Evolutionary conservation across 1,140 invertebrate genomes (phyloP), one percentile per base, ranked within the genome.

Genomic region (Muscidifurax raptorellus): DNA sequence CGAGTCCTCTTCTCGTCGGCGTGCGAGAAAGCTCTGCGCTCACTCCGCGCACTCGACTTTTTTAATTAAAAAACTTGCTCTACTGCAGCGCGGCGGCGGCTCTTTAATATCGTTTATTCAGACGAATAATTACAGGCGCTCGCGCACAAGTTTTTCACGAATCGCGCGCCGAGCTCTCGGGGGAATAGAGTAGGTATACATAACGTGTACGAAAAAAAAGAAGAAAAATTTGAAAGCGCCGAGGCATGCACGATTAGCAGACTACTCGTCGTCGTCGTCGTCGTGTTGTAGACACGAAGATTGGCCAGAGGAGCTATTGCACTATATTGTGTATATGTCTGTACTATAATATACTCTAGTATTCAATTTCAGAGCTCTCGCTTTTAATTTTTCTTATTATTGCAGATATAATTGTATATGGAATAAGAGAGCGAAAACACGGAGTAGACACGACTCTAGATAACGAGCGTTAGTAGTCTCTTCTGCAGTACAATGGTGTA

Each of bases 11-110:
- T n/a, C 52, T 59, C 52, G 2, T 59, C 52, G 13, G 0, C 12
- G 5, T 12, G n/a, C 44, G 44, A 13, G 2, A 52, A 52, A 52
- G 52, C 52, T n/a, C 52, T 7, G 5, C 52, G 18, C 32, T n/a
- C n/a, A n/a, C n/a, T n/a, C n/a, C 15, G 52, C 18, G 12, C 32
- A 32, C 32, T 32, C 7, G 71, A 72, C 71, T 72, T 32, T 72
- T 72, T 72, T 72, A 72, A 72, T 72, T 72, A 72, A 72, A 72
- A 32, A 72, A 72, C 71, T 32, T 72, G 18, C 18, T 69, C 25
- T 27, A 69, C 28, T 13, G 9, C 7, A 64, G 9, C 18, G 67
- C 2, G 59, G 15, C 67, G 28, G 25, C 25, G 4, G 66, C 67
- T 59, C 52, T 69, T 69, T 69, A 69, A 69, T 32, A 36, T 72